Percentiles rank a stretch among this genome's conserved stretches.
Conservation (phyloP, 2,797 vertebrate genomes). For the Macropus fuliginosus region DNA sequence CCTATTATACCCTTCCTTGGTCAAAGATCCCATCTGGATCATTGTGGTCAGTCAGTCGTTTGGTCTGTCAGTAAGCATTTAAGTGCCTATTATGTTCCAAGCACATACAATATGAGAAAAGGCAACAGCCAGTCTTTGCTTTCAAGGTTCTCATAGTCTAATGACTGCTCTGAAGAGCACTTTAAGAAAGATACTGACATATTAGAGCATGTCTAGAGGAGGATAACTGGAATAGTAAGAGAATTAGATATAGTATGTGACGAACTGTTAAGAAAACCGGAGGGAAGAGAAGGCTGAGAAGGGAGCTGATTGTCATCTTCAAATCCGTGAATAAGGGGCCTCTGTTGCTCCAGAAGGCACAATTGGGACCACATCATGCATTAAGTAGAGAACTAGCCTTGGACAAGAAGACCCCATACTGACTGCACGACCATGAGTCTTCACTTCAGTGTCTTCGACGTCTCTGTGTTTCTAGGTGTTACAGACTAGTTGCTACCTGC, state of each 20-base stretch:
- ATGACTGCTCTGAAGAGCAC: not conserved
- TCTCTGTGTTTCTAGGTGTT: not conserved
- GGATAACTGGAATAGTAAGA: not conserved
- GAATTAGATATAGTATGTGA: not conserved
- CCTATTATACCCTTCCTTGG: not conserved
- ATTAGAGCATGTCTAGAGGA: not conserved
- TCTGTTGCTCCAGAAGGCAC: not conserved
- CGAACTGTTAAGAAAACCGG: not conserved
- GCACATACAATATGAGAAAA: not conserved
- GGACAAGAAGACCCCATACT: not conserved
- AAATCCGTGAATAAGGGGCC: not conserved
- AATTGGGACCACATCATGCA: not conserved
- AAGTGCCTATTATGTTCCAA: not conserved
- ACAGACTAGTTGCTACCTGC: not conserved
- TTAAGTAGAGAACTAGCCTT: not conserved
- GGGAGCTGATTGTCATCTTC: not conserved
- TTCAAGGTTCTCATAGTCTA: not conserved
- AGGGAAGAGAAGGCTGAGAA: not conserved
- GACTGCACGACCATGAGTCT: not conserved
- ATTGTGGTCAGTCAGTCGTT: not conserved
- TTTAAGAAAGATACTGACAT: not conserved
- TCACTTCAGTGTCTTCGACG: not conserved
- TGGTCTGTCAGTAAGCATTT: not conserved
- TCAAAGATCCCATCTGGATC: not conserved
- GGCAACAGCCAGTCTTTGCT: not conserved